Percentiles rank a stretch among this genome's conserved stretches.
Conservation (phyloP, 2,113 vertebrate species). For the Trinectes maculatus region DNA sequence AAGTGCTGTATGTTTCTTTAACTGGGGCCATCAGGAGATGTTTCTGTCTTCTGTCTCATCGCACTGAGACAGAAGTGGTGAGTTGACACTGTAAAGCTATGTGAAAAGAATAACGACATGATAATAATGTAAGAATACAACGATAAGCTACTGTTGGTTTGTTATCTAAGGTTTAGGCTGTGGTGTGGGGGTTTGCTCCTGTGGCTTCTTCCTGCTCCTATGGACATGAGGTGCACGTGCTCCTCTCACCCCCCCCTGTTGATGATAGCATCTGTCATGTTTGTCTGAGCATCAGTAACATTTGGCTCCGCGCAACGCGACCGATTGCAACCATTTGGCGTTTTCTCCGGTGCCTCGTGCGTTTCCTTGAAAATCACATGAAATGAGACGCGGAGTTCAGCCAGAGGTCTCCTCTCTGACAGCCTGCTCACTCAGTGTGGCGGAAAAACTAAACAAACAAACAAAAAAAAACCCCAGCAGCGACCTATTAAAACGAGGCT, state of each 20-base stretch:
- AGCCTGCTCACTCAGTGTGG: constrained; percentile 7
- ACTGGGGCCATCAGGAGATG: not conserved
- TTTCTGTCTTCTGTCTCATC: too few relatives aligned
- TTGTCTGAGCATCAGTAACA: constrained; percentile 58
- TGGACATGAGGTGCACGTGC: constrained; percentile 30
- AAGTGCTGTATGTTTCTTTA: not conserved
- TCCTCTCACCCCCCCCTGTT: constrained; percentile 44
- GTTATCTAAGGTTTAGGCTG: not conserved
- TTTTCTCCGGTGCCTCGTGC: constrained; percentile 30
- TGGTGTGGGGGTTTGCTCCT: too few relatives aligned
- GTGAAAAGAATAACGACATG: not conserved
- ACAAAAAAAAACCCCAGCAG: constrained; percentile 31
- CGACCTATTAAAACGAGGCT: constrained; percentile 27
- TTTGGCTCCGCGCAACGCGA: constrained; percentile 55
- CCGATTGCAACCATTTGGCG: constrained; percentile 55
- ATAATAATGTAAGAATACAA: not conserved
- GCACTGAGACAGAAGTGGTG: constrained; percentile 4
- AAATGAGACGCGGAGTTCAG: constrained; percentile 54
- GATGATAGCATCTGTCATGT: constrained; percentile 68
- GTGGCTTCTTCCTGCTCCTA: too few relatives aligned
- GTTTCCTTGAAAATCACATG: constrained; percentile 50
- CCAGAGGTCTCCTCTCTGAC: constrained; percentile 48
- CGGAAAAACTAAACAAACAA: too few relatives aligned
- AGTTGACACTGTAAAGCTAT: not conserved
- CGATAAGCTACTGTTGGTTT: not conserved